Base-by-base conservation (phyloP, 2,113 vertebrate species). In the Plotosus lineatus region DNA sequence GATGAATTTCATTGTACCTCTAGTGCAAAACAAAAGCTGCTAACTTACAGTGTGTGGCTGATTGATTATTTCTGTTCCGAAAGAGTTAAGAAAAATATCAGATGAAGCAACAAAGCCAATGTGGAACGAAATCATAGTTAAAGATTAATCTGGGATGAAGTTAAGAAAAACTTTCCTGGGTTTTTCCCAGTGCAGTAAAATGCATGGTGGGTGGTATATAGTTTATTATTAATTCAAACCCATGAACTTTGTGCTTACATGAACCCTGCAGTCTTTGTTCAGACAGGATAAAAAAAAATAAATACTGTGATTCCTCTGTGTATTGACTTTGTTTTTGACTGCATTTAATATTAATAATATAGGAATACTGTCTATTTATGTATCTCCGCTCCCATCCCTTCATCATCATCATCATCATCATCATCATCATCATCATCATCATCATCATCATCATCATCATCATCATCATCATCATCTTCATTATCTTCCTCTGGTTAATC, bases 211-310 rank as follows among this genome's bases (percentile, higher is more conserved):
- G 0, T 75, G 36, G 58, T 44, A 26, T 58, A 10, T 42, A 23
- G 46, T 66, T 51, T 36, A 77, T 58, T 50, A 77, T 77, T 77
- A 77, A 51, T 60, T 65, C 23, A 21, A 12, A 55, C 33, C 28
- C 21, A 19, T 68, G 4, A 21, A 14, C 10, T 26, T 1, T 26
- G 23, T 68, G 38, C 14, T 68, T 68, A 68, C 38, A 14, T n/a
- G n/a, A n/a, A 11, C 21, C n/a, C 38, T 68, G 10, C 38, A n/a
- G 36, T 23, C 8, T n/a, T 42, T 68, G 10, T n/a, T 0, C 63
- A 14, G 0, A 12, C 63, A 14, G 0, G 11, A 65, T 21, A 5
- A 65, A 10, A 4, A 44, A 14, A 68, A 68, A 26, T 42, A 3
- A 44, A 44, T 26, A 40, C 3, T 26, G 14, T n/a, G 21, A 42